Evolutionary conservation across 2,113 vertebrate species (phyloP).

Genomic region (Thalassoma bifasciatum): DNA sequence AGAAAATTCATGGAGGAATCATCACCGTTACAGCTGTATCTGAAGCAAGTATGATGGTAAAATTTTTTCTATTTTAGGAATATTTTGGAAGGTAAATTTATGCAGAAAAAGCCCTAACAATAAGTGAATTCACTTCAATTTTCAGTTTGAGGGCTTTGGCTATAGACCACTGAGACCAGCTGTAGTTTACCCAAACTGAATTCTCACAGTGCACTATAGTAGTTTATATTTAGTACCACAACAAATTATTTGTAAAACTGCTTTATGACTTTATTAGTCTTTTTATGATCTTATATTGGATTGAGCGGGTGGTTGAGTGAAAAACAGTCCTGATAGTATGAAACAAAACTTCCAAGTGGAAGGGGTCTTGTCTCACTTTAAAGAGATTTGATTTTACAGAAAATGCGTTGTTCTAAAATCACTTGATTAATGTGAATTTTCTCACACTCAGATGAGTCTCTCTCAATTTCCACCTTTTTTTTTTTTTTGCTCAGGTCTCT

Average conservation of each 20-base stretch:
- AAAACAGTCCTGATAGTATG: too few relatives aligned
- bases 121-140: not conserved
- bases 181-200: not conserved
- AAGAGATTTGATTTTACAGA: too few relatives aligned
- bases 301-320: too few relatives aligned
- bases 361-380: too few relatives aligned
- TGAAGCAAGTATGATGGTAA: too few relatives aligned
- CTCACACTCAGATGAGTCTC: too few relatives aligned
- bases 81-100: not conserved
- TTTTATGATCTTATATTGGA: too few relatives aligned
- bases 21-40: too few relatives aligned
- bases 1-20: too few relatives aligned
- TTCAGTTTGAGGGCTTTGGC: not conserved
- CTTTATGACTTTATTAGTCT: not conserved
- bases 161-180: not conserved
- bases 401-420: not conserved
- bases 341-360: too few relatives aligned
- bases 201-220: not conserved
- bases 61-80: too few relatives aligned
- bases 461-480: not conserved
- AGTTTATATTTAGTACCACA: not conserved
- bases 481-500: conserved; percentile 47
- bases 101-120: not conserved
- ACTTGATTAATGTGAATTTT: too few relatives aligned
- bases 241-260: not conserved